Conservation (phyloP, 2,888 invertebrate genomes). For the Pristionchus maxplancki region DNA sequence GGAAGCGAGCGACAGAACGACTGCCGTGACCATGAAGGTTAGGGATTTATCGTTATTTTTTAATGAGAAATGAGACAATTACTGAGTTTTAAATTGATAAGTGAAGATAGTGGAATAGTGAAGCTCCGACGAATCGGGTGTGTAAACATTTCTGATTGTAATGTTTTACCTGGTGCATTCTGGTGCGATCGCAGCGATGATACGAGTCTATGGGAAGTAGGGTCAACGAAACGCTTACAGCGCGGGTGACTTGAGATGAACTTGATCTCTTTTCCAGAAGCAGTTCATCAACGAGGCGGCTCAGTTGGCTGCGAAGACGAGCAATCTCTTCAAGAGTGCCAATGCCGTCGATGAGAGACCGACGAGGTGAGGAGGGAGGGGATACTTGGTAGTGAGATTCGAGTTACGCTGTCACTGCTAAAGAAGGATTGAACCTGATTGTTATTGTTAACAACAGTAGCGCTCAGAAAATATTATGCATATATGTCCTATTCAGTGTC, state of each 20-base stretch:
- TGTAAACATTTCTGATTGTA: background rate
- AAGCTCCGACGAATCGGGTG: background rate
- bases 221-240: too few species aligned
- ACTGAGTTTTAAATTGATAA: background rate
- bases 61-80: background rate
- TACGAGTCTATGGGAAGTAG: too few species aligned
- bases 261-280: slow-evolving; percentile 87
- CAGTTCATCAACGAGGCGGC: slow-evolving; percentile 98
- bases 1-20: slow-evolving; percentile 91
- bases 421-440: too few species aligned
- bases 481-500: too few species aligned
- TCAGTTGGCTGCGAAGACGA: slow-evolving; percentile 96
- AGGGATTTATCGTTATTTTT: background rate
- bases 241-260: background rate
- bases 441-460: too few species aligned
- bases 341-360: slow-evolving; percentile 87
- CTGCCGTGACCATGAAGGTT: slow-evolving; percentile 64
- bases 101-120: background rate
- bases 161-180: too few species aligned
- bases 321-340: slow-evolving; percentile 93
- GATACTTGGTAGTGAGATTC: background rate
- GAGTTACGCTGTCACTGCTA: background rate
- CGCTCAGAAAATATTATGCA: too few species aligned
- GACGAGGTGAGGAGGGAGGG: slow-evolving; percentile 80
- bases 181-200: too few species aligned